Base-by-base conservation (phyloP, 2,113 vertebrate genomes). In the Xiphophorus couchianus region DNA sequence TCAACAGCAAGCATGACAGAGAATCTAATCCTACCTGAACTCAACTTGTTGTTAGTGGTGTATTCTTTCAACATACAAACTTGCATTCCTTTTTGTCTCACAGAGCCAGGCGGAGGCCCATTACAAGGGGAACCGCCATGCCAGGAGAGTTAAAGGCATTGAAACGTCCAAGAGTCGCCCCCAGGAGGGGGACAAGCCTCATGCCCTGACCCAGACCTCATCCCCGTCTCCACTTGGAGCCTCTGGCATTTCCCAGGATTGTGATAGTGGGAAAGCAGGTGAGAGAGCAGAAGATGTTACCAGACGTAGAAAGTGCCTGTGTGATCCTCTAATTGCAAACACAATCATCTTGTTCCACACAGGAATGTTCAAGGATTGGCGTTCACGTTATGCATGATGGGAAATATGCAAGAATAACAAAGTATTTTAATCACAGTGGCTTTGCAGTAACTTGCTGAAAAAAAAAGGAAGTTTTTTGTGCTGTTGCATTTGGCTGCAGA, bases 51-150 rank as follows among this genome's bases (percentile, higher is more conserved):
- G 74, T 37, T 74, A 25, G 60, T 22, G 4, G 29, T 77, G 29
- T 39, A 67, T 28, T 62, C 13, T 66, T 35, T 13, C 69, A 42
- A 37, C 39, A n/a, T 77, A n/a, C 78, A 66, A 44, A 31, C 65
- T 72, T 58, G 31, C 3, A 66, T 42, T 48, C 19, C 2, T 0
- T 73, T 42, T 81, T 29, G 4, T 69, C 3, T 71, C 65, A 29
- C 79, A 97, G 97, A 97, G 95, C 92, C 97, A 98, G 91, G 97
- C 97, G 37, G 97, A 97, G 88, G 96, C 97, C 5, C 97, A 98
- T 89, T 98, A 97, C 94, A 97, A 97, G 91, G 97, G 97, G 19
- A 97, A 97, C 82, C 96, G 97, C 13, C 97, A 98, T 31, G 97
- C 97, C 75, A 95, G 97, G 71, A 93, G 96, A 92, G 94, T 97